Conservation (phyloP, 2,888 invertebrate genomes). For the Trimorus sp. region DNA sequence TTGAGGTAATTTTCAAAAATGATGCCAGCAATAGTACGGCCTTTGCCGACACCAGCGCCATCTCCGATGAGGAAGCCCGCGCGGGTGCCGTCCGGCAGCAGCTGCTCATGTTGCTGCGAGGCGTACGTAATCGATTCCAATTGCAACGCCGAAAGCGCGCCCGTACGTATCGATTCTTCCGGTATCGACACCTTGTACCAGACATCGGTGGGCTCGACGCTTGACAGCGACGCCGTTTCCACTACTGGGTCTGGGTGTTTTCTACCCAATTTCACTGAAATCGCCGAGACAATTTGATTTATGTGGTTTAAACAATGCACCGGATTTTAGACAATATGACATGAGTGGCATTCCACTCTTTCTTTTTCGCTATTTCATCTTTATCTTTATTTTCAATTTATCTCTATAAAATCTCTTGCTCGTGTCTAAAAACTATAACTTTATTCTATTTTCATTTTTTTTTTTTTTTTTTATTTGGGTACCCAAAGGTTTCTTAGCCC, state of each 20-base stretch:
- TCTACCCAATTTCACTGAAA: conserved; percentile 88
- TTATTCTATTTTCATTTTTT: no score
- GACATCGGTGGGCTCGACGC: conserved; percentile 96
- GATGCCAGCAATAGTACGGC: conserved; percentile 98
- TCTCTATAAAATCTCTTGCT: no score
- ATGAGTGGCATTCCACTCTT: no score
- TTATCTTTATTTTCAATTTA: no score
- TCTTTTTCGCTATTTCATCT: no score
- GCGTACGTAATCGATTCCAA: conserved; percentile 99
- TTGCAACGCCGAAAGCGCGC: conserved; percentile 96
- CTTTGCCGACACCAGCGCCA: conserved; percentile 99
- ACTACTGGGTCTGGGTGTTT: conserved; percentile 99
- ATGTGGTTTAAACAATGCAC: no score
- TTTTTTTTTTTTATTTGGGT: no score
- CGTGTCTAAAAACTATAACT: no score
- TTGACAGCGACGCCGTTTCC: conserved; percentile 98
- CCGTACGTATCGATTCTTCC: conserved; percentile 90
- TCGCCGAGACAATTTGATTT: no score
- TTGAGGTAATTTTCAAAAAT: conserved; percentile 98
- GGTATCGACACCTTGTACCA: conserved; percentile 93
- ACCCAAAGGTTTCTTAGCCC: no score
- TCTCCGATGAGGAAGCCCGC: conserved; percentile 99
- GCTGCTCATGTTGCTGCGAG: conserved; percentile 96
- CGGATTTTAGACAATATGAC: no score
- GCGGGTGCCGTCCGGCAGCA: conserved; percentile 92